Evolutionary conservation across 1,140 invertebrate species (phyloP), one percentile per base, ranked within the genome.

Genomic region (Alviniconcha marisindica): DNA sequence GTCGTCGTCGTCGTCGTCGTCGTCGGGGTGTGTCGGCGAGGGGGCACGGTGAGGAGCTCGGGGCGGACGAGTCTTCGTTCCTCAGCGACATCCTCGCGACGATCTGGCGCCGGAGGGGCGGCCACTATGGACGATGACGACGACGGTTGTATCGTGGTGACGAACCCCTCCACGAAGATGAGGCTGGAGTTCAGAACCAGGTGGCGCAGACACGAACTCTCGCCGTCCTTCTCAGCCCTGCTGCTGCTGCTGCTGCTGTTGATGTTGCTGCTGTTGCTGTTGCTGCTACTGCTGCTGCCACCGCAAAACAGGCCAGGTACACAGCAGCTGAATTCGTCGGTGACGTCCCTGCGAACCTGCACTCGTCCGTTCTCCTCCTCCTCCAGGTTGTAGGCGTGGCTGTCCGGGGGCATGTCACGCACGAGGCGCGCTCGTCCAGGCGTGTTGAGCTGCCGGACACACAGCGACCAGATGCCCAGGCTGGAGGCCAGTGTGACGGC

Each of bases 171-270:
- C 14, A 71, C 69, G 69, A 71, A 71, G 33, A 71, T 38, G 36
- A 71, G 69, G 69, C 69, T 71, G 69, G 69, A 71, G 69, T 71
- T 71, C 36, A 40, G 69, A 5, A 71, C 69, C 69, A 71, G 69
- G 18, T 71, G 69, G 15, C 40, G 5, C 69, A 71, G 69, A 40
- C 69, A 71, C 12, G 63, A 7, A 3, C 12, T 31, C 28, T 33
- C 24, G 5, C n/a, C 10, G 3, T 66, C 63, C 28, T 33, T 33
- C 28, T 28, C 63, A 33, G 31, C 28, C 63, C 2, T 24, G 36
- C 15, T 71, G 56, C 56, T 60, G 56, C 56, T 28, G 4, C 10
- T 28, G 12, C 69, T 33, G 14, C 69, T 18, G 7, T 5, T 10
- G 44, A 18, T 48, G 7, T 48, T 5, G 7, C 7, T 10, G 44